Evolutionary conservation across 2,888 invertebrate species (phyloP).

Genomic region (Aphelenchoides bicaudatus): DNA sequence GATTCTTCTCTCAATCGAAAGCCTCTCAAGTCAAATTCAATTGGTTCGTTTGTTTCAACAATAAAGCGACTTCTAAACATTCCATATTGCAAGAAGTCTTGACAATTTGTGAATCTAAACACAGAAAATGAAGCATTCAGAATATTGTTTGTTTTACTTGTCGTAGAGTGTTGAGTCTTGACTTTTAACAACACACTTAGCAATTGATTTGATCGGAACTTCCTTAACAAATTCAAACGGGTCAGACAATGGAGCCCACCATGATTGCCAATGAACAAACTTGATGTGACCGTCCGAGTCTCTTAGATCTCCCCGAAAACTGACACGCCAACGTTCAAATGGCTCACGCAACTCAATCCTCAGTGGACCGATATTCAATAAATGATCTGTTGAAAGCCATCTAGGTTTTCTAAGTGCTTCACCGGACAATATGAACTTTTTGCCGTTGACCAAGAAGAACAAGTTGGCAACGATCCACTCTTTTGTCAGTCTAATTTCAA

Average conservation of each 20-base stretch:
- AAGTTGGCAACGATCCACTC: not conserved
- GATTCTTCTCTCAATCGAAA: conserved; percentile 3
- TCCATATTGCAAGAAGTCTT: conserved; percentile 29
- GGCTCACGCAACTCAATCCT: conserved; percentile 36
- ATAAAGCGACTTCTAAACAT: conserved; percentile 20
- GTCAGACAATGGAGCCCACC: conserved; percentile 5
- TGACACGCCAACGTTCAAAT: conserved; percentile 43
- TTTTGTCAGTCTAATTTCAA: not conserved
- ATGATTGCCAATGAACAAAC: not conserved
- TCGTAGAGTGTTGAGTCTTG: not conserved
- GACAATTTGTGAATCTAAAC: conserved; percentile 1
- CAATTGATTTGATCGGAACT: not conserved
- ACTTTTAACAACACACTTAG: not conserved
- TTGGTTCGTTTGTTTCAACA: conserved; percentile 12
- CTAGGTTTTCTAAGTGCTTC: not conserved
- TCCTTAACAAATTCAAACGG: not conserved
- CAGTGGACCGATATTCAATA: conserved; percentile 18
- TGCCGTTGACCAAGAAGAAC: conserved; percentile 3
- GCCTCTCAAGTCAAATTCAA: conserved; percentile 17
- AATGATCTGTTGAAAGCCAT: not conserved
- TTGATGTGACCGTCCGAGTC: not conserved
- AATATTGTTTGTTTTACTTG: not conserved
- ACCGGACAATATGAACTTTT: not conserved
- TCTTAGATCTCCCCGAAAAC: conserved; percentile 40
- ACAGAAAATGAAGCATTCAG: not conserved